phyloP scores from a whole-genome alignment of 2,113 vertebrate species.

The Toxotes jaculatrix region DNA sequence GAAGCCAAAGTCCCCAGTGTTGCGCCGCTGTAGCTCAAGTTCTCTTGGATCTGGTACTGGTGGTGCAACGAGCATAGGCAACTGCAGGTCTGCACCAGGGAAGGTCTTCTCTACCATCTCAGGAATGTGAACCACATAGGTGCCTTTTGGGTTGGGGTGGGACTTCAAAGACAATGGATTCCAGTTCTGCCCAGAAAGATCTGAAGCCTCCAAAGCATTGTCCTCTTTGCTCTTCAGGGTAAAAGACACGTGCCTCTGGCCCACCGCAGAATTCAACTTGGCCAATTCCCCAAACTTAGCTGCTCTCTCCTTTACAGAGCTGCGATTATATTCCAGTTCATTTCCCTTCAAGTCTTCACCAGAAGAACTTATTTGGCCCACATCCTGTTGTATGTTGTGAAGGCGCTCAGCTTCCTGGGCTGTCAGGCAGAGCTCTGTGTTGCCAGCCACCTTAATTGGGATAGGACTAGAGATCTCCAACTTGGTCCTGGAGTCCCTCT shows the following conservation, averaged over 20 bases:
- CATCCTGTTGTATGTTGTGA: conserved; percentile 85
- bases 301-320: conserved; percentile 90
- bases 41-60: conserved; percentile 86
- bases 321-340: conserved; percentile 79
- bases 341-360: conserved; percentile 83
- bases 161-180: conserved; percentile 84
- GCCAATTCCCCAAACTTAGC: conserved; percentile 91
- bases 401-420: conserved; percentile 85
- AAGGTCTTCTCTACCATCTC: conserved; percentile 90
- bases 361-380: conserved; percentile 85
- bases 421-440: conserved; percentile 89
- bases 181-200: conserved; percentile 84
- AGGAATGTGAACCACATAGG: conserved; percentile 77
- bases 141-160: conserved; percentile 74
- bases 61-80: conserved; percentile 86
- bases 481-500: conserved; percentile 88
- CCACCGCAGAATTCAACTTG: conserved; percentile 88
- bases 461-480: conserved; percentile 96
- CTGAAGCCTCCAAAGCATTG: conserved; percentile 84
- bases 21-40: conserved; percentile 91
- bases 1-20: conserved; percentile 97
- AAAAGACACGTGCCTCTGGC: conserved; percentile 87
- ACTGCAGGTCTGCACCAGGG: conserved; percentile 84
- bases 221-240: conserved; percentile 88
- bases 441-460: conserved; percentile 93